Percentiles rank a stretch among this genome's conserved stretches.
Evolutionary conservation across 2,888 invertebrate species (phyloP).

Genomic region (Metellina segmentata): DNA sequence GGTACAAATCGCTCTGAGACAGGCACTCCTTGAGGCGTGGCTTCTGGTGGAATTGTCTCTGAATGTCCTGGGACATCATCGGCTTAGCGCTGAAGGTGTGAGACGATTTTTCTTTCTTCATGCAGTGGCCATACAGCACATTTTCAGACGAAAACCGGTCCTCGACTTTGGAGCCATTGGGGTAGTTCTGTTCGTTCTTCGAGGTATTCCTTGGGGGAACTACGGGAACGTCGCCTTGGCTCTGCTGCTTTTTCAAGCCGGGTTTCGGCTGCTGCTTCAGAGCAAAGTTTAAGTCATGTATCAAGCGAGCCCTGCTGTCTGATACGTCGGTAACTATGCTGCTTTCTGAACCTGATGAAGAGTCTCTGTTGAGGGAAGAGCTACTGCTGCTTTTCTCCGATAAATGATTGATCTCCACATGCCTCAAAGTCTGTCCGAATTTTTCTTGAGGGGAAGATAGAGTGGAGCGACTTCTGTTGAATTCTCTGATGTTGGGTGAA

Average conservation of each 20-base stretch:
- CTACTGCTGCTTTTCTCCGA: conserved; percentile 45
- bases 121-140: conserved; percentile 47
- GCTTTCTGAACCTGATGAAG: conserved; percentile 47
- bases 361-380: conserved; percentile 45
- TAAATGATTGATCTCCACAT: conserved; percentile 41
- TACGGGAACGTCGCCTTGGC: conserved; percentile 38
- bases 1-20: conserved; percentile 54
- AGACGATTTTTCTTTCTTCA: conserved; percentile 48
- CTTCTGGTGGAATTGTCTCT: conserved; percentile 59
- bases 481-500: conserved; percentile 67
- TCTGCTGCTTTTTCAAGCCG: conserved; percentile 19
- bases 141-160: conserved; percentile 23
- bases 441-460: conserved; percentile 62
- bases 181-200: conserved; percentile 27
- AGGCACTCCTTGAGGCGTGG: conserved; percentile 60
- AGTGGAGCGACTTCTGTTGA: conserved; percentile 60
- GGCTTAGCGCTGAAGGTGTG: conserved; percentile 71
- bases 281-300: conserved; percentile 88
- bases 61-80: conserved; percentile 37
- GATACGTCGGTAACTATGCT: conserved; percentile 71
- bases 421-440: conserved; percentile 44
- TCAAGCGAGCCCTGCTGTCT: conserved; percentile 84
- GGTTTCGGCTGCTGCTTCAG: conserved; percentile 80
- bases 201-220: conserved; percentile 68
- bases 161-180: conserved; percentile 2